These are phyloP conservation scores for Drosophila malerkotliana DNA, from an alignment of 1,140 invertebrate genomes.

Conservation along the genomic window DNA sequence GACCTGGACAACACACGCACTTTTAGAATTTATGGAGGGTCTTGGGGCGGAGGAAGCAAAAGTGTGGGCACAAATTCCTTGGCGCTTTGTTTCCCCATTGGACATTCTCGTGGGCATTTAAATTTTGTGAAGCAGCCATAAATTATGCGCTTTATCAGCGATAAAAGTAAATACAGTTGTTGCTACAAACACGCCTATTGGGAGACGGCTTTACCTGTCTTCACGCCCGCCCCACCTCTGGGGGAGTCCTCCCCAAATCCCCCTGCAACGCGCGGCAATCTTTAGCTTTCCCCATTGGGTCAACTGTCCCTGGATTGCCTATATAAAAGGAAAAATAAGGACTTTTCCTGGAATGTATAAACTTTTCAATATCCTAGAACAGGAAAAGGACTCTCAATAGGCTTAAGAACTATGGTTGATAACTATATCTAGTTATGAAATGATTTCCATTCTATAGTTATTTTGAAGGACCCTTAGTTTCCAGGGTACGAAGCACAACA, in stretches of 20 bases:
- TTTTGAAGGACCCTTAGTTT: neutral
- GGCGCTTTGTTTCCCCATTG: slow-evolving; percentile 56
- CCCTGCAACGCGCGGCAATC: neutral
- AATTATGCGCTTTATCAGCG: slow-evolving; percentile 82
- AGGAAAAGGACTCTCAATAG: neutral
- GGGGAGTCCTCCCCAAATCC: neutral
- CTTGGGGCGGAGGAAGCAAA: neutral
- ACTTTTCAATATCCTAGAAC: neutral
- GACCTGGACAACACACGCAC: slow-evolving; percentile 26
- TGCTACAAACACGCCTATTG: slow-evolving; percentile 75
- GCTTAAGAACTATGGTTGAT: neutral
- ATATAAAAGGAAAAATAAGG: slow-evolving; percentile 21
- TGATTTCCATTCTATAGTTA: no score
- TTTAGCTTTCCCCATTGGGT: slow-evolving; percentile 35
- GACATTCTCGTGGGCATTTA: slow-evolving; percentile 78
- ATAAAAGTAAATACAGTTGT: slow-evolving; percentile 83
- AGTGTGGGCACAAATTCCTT: slow-evolving; percentile 25
- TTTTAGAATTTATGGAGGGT: slow-evolving; percentile 6
- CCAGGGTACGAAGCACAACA: slow-evolving; percentile 4
- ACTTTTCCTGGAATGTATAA: neutral
- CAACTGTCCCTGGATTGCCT: slow-evolving; percentile 61
- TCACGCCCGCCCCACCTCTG: no score
- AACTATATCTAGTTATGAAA: neutral
- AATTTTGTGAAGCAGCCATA: slow-evolving; percentile 78
- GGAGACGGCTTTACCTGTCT: slow-evolving; percentile 29